Conservation (phyloP, 2,113 vertebrate species). For the Boleophthalmus pectinirostris region DNA sequence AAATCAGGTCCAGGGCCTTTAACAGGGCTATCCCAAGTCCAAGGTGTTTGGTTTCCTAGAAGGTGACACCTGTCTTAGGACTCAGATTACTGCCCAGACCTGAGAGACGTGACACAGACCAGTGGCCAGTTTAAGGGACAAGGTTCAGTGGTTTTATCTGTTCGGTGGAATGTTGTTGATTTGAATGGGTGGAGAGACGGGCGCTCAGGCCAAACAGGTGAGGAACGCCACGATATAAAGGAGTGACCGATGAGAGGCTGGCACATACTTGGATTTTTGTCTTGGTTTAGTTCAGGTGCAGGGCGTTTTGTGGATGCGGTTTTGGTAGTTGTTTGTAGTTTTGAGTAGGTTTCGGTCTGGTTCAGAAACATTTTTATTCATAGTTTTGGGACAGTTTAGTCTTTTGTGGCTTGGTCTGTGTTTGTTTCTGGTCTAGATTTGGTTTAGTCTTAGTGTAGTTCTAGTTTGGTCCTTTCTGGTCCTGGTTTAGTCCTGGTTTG, state of each 20-base stretch:
- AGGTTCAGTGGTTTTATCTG: constrained; percentile 50
- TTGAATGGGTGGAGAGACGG: neutral
- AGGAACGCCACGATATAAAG: neutral
- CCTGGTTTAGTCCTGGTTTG: too few relatives aligned
- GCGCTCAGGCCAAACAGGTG: constrained; percentile 39
- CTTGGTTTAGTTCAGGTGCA: neutral
- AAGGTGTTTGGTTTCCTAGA: constrained; percentile 17
- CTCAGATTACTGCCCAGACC: constrained; percentile 23
- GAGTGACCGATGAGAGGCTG: neutral
- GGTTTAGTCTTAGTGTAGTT: neutral
- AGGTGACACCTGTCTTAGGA: neutral
- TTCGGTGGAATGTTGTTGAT: constrained; percentile 21
- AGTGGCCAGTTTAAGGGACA: constrained; percentile 20
- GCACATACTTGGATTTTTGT: neutral
- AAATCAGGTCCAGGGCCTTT: neutral
- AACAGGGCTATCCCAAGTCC: neutral
- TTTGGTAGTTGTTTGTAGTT: neutral
- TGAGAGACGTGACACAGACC: constrained; percentile 9
- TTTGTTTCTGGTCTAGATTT: neutral
- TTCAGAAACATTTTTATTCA: neutral
- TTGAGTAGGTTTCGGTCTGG: neutral
- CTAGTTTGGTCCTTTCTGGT: too few relatives aligned
- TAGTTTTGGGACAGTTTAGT: neutral
- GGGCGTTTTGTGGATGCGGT: too few relatives aligned
- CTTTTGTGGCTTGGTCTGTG: neutral